phyloP scores from a whole-genome alignment of 2,888 invertebrate genomes.

The Pilophorus perplexus region DNA sequence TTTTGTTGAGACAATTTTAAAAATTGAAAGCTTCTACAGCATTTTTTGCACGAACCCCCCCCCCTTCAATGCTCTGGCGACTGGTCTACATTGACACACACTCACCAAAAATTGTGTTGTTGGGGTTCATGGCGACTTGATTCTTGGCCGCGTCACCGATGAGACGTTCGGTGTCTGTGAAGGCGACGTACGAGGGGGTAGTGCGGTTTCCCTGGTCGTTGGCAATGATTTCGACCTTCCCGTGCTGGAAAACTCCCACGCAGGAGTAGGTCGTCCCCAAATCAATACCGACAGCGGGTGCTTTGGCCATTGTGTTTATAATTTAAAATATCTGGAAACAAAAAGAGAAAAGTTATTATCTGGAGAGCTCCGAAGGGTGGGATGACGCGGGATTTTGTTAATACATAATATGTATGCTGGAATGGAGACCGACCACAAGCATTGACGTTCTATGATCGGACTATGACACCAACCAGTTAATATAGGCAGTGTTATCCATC shows the following conservation, averaged over 20 bases:
- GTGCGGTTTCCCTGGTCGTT: conserved; percentile 89
- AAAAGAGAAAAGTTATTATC: not conserved
- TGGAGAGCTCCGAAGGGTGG: not conserved
- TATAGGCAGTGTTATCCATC: too few species aligned
- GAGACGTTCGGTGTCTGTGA: conserved; percentile 70
- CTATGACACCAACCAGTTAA: too few species aligned
- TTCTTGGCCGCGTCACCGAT: conserved; percentile 62
- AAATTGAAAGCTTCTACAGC: too few species aligned
- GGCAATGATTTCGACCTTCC: conserved; percentile 86
- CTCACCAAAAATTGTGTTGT: conserved; percentile 73
- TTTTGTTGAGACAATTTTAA: too few species aligned
- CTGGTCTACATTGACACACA: not conserved
- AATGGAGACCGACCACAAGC: too few species aligned
- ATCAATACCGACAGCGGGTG: conserved; percentile 70
- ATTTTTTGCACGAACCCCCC: too few species aligned
- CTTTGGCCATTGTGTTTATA: conserved; percentile 37
- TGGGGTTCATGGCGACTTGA: conserved; percentile 75
- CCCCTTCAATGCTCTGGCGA: too few species aligned
- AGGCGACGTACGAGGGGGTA: conserved; percentile 80
- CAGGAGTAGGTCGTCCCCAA: conserved; percentile 86
- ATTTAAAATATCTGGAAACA: not conserved
- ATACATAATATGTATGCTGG: not conserved
- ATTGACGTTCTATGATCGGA: too few species aligned
- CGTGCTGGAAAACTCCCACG: conserved; percentile 89
- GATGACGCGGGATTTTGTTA: not conserved